Evolutionary conservation across 2,888 invertebrate genomes (phyloP).

Genomic region (Dolomedes plantarius): DNA sequence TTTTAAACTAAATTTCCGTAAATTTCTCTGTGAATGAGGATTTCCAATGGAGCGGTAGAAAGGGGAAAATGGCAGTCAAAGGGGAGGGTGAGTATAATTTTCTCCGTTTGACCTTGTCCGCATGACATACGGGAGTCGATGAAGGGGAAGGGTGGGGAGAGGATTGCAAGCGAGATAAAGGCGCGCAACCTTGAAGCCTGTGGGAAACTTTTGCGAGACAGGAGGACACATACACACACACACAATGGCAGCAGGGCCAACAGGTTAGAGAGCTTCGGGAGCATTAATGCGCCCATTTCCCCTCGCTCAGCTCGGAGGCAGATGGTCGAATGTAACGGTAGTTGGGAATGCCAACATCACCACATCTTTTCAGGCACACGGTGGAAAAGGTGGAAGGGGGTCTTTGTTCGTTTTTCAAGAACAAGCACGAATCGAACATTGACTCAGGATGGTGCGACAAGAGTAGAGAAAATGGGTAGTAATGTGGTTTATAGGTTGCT

Average conservation of each 20-base stretch:
- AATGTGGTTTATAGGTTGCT: too few species aligned
- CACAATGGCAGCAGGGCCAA: conserved; percentile 67
- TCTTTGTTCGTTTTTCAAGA: conserved; percentile 43
- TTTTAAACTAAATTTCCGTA: too few species aligned
- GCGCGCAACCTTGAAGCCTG: conserved; percentile 68
- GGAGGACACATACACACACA: conserved; percentile 19
- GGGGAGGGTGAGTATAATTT: conserved; percentile 2
- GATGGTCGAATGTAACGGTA: conserved; percentile 68
- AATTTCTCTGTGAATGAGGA: too few species aligned
- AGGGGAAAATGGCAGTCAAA: not conserved
- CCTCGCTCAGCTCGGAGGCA: conserved; percentile 24
- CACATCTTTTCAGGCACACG: not conserved
- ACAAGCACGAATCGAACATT: conserved; percentile 11
- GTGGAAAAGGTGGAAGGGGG: conserved; percentile 21
- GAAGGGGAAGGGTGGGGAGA: conserved; percentile 28
- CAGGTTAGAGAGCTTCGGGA: conserved; percentile 70
- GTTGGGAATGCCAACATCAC: conserved; percentile 28
- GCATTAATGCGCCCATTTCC: conserved; percentile 59
- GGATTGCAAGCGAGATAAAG: conserved; percentile 47
- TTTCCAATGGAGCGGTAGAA: not conserved
- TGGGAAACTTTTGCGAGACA: conserved; percentile 66
- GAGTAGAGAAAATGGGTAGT: too few species aligned
- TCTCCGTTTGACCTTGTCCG: conserved; percentile 45
- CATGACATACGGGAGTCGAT: conserved; percentile 43
- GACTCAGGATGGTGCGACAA: not conserved